A percentile compares a stretch with the other conserved stretches of the same genome.
phyloP scores from a whole-genome alignment of 1,140 invertebrate species.

The Meloidogyne floridensis region DNA sequence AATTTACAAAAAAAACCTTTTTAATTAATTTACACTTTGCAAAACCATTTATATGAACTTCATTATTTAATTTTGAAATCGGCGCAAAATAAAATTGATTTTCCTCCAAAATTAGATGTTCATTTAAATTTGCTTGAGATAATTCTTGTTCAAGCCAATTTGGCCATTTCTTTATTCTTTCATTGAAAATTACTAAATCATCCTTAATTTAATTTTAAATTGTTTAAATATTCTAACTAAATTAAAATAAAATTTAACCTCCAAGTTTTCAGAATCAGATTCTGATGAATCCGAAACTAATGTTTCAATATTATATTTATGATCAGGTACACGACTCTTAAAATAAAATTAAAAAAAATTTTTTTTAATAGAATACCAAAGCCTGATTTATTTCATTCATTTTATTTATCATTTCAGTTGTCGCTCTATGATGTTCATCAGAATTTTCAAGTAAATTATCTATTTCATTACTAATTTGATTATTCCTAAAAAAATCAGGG shows the following conservation, averaged over 20 bases:
- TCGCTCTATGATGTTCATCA: neutral
- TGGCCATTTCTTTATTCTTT: constrained; percentile 8
- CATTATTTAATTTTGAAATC: neutral
- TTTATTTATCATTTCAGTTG: neutral
- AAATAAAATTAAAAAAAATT: constrained; percentile 2
- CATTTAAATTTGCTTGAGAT: constrained; percentile 18
- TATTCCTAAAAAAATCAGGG: neutral
- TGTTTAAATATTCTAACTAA: neutral
- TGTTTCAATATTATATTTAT: constrained; percentile 29
- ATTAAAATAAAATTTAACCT: constrained; percentile 4
- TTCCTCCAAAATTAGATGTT: constrained; percentile 7
- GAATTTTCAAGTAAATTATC: neutral
- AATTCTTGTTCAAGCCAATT: constrained; percentile 23
- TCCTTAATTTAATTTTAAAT: neutral
- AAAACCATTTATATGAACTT: neutral
- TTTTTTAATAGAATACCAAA: constrained; percentile 15
- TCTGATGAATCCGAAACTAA: constrained; percentile 37
- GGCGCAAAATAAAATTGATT: constrained; percentile 28
- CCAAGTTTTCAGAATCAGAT: constrained; percentile 22
- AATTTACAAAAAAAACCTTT: neutral
- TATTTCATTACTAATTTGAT: neutral
- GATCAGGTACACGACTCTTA: constrained; percentile 6
- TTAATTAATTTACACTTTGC: constrained; percentile 14
- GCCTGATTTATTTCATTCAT: constrained; percentile 26
- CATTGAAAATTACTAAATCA: constrained; percentile 13